phyloP scores from a whole-genome alignment of 2,113 vertebrate genomes.

The Centropus unirufus region DNA sequence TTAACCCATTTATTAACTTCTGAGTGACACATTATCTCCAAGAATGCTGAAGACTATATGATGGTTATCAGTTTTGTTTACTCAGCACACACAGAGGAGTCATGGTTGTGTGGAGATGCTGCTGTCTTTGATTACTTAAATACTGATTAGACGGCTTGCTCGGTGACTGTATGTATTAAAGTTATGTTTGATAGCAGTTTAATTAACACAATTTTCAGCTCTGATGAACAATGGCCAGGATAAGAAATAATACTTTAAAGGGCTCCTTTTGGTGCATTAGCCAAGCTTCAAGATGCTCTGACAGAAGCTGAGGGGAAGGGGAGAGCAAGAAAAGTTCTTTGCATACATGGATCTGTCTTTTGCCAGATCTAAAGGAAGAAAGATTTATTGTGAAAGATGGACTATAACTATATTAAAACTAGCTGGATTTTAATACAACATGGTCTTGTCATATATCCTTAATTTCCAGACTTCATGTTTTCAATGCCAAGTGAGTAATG shows the following conservation, averaged over 20 bases:
- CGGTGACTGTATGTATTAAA: neutral
- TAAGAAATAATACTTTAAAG: neutral
- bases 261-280: neutral
- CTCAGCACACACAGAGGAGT: neutral
- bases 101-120: neutral
- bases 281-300: neutral
- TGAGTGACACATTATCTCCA: neutral
- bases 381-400: neutral
- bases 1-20: slow-evolving; percentile 18
- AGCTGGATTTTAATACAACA: neutral
- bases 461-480: neutral
- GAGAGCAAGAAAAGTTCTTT: neutral
- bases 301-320: neutral
- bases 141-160: neutral
- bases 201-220: neutral
- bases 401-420: neutral
- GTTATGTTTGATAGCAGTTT: neutral
- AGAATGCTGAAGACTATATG: neutral
- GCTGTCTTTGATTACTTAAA: neutral
- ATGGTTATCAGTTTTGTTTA: slow-evolving; percentile 28
- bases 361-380: neutral
- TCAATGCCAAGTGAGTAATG: neutral
- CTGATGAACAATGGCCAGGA: neutral
- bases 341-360: neutral
- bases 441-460: neutral